Evolutionary conservation across 2,888 invertebrate genomes (phyloP).

Genomic region (Gymnosoma rotundatum): DNA sequence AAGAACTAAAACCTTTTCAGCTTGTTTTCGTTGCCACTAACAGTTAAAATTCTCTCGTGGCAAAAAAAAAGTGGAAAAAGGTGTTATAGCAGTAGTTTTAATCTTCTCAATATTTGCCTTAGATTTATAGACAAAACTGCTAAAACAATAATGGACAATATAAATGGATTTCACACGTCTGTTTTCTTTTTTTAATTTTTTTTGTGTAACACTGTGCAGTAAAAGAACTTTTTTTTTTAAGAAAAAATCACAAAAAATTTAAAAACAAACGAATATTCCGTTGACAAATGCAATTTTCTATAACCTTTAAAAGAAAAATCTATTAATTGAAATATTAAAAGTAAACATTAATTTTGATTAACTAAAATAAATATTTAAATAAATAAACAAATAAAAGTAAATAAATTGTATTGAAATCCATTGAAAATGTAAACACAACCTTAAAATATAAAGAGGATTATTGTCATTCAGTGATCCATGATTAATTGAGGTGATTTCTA

Average conservation of each 20-base stretch:
- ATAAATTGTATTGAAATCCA: neutral
- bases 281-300: conserved; percentile 46
- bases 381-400: conserved; percentile 35
- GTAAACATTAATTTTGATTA: conserved; percentile 32
- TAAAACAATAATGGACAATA: conserved; percentile 52
- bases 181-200: neutral
- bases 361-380: conserved; percentile 13
- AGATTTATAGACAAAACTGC: conserved; percentile 55
- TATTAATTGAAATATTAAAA: conserved; percentile 44
- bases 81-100: conserved; percentile 34
- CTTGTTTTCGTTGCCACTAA: neutral
- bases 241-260: neutral
- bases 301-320: neutral
- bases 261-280: conserved; percentile 18
- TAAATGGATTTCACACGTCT: conserved; percentile 54
- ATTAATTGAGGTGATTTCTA: neutral
- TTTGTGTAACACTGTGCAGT: conserved; percentile 21
- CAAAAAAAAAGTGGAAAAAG: neutral
- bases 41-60: neutral
- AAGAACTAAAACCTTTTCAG: neutral
- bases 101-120: conserved; percentile 57
- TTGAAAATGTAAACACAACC: neutral
- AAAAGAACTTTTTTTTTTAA: conserved; percentile 29
- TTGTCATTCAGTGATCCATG: neutral
- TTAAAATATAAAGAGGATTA: neutral